Evolutionary conservation across 1,140 invertebrate species (phyloP).

Genomic region (Epicauta chinensis): DNA sequence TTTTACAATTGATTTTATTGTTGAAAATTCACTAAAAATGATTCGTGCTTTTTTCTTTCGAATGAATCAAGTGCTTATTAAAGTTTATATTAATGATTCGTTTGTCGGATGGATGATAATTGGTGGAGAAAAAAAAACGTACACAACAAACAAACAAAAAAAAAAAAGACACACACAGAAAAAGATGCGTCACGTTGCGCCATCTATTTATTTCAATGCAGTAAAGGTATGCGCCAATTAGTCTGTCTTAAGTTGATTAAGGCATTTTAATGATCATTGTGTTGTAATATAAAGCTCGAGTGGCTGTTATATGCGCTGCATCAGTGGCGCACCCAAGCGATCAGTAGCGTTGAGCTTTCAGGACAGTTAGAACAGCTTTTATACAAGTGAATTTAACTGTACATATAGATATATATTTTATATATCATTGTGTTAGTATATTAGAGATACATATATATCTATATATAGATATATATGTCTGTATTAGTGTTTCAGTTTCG

Average conservation of each 20-base stretch:
- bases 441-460: neutral
- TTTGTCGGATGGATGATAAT: no score
- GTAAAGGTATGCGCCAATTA: conserved; percentile 16
- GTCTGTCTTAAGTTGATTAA: conserved; percentile 13
- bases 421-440: no score
- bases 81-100: no score
- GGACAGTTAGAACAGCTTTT: conserved; percentile 8
- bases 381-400: neutral
- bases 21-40: no score
- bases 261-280: conserved; percentile 13
- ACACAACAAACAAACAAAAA: no score
- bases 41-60: no score
- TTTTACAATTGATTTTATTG: no score
- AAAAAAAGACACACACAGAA: no score
- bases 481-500: conserved; percentile 1
- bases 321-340: conserved; percentile 13
- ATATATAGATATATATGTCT: neutral
- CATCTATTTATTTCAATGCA: neutral
- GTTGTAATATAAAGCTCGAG: conserved; percentile 8
- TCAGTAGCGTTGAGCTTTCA: conserved; percentile 13
- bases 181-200: no score
- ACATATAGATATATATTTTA: no score
- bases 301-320: conserved; percentile 12
- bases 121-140: no score
- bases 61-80: no score